These are phyloP conservation scores for Anguilla megastoma DNA, from an alignment of 2,797 vertebrate genomes.

Conservation along the genomic window DNA sequence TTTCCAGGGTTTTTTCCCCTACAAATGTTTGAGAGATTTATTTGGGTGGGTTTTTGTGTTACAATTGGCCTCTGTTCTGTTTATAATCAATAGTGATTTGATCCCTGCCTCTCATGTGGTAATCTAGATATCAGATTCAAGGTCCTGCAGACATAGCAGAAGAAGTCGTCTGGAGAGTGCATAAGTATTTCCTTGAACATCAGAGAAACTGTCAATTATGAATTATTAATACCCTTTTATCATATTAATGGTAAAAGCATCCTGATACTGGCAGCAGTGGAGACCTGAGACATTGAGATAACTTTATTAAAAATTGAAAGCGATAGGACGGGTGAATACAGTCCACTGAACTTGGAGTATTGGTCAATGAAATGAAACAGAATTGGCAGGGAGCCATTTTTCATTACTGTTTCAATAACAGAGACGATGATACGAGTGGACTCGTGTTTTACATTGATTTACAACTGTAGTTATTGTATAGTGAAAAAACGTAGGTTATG, in stretches of 20 bases:
- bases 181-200: constrained; percentile 51
- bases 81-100: constrained; percentile 54
- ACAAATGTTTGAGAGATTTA: constrained; percentile 28
- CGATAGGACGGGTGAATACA: constrained; percentile 25
- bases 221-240: constrained; percentile 68
- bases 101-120: constrained; percentile 43
- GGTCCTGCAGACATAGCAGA: constrained; percentile 33
- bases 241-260: constrained; percentile 61
- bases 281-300: constrained; percentile 40
- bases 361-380: background rate
- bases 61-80: constrained; percentile 42
- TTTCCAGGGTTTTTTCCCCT: background rate
- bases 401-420: background rate
- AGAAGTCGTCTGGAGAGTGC: constrained; percentile 52
- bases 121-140: constrained; percentile 24
- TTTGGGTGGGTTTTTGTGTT: constrained; percentile 39
- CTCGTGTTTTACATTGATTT: background rate
- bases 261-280: constrained; percentile 43
- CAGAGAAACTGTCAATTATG: constrained; percentile 51
- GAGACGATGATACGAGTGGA: background rate
- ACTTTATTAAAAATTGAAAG: constrained; percentile 42
- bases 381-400: constrained; percentile 5
- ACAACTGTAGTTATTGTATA: background rate
- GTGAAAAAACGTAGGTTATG: background rate
- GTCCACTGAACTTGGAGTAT: constrained; percentile 11